Evolutionary conservation across 2,797 vertebrate genomes (phyloP), one percentile per base, ranked within the genome.

Genomic region (Anas acuta): DNA sequence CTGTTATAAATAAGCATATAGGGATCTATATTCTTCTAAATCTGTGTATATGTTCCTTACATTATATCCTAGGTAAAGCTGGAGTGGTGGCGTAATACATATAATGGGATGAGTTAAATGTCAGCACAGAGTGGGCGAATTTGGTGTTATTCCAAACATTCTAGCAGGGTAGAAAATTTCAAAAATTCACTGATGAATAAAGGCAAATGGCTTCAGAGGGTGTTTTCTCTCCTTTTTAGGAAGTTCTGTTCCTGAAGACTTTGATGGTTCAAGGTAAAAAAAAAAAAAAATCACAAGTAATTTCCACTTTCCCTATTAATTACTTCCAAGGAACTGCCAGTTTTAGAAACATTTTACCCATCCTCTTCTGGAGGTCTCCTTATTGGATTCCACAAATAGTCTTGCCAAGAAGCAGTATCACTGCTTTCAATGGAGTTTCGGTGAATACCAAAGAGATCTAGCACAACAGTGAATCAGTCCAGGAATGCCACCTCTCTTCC

Each of bases 61-160:
- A 76, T 84, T 91, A 33, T n/a, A 86, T 64, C 82, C 91, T 64
- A 65, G 87, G 56, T 72, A 90, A 92, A 96, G 85, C 79, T 39
- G 66, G 30, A 73, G 53, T 88, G 95, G 73, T 92, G 91, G 56
- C 64, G 70, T 93, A 91, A 88, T 86, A 1, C 60, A 57, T 30
- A 86, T 87, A 91, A 96, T 76, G 74, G 83, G 91, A 96, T 82
- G 92, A 96, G 73, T 21, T 91, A 97, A 97, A 96, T 96, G 95
- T 95, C 95, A 96, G 93, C 80, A 92, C 82, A 81, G 87, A 92
- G 95, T 96, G 89, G 95, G 95, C 57, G 94, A 86, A 64, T 26
- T 64, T 96, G 93, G 89, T 94, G 73, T 81, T 86, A 70, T 91
- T 96, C 95, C 95, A 95, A 93, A 92, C 67, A 81, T 74, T 87